These are phyloP conservation scores for Timandra comae DNA, from an alignment of 2,888 invertebrate species.

Conservation along the genomic window DNA sequence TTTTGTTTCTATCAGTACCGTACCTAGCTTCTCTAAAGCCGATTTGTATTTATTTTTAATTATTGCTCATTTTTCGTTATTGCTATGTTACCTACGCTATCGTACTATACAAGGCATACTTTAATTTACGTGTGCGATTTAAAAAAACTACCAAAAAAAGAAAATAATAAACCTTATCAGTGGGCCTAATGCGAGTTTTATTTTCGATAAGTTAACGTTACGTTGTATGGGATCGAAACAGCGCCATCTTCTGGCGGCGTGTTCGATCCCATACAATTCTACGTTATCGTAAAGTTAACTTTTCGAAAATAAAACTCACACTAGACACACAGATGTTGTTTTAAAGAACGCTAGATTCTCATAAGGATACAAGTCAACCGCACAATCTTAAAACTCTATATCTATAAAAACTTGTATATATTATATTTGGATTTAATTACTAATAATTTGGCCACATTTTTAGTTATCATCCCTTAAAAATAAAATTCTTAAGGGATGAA, in stretches of 20 bases:
- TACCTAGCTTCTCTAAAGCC: conserved; percentile 72
- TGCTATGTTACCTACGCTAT: conserved; percentile 64
- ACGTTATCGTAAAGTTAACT: no score
- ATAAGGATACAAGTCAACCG: conserved; percentile 15
- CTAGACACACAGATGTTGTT: no score
- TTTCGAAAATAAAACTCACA: no score
- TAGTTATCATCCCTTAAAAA: conserved; percentile 63
- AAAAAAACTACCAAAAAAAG: no score
- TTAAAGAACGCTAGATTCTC: no score
- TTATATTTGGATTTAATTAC: conserved; percentile 73
- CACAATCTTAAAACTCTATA: conserved; percentile 44
- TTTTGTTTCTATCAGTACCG: conserved; percentile 70
- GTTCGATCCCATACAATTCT: no score
- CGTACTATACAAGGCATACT: conserved; percentile 32
- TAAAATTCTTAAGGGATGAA: conserved; percentile 58
- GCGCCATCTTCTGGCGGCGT: no score
- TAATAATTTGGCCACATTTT: conserved; percentile 76
- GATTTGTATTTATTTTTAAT: conserved; percentile 43
- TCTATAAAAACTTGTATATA: conserved; percentile 68
- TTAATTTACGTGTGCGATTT: no score
- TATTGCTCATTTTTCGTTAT: conserved; percentile 65
- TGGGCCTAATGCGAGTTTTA: no score
- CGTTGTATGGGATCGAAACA: no score
- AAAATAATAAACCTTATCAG: no score
- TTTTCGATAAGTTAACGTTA: no score